Base-by-base conservation (phyloP, 2,113 vertebrate species). In the Castor canadensis region DNA sequence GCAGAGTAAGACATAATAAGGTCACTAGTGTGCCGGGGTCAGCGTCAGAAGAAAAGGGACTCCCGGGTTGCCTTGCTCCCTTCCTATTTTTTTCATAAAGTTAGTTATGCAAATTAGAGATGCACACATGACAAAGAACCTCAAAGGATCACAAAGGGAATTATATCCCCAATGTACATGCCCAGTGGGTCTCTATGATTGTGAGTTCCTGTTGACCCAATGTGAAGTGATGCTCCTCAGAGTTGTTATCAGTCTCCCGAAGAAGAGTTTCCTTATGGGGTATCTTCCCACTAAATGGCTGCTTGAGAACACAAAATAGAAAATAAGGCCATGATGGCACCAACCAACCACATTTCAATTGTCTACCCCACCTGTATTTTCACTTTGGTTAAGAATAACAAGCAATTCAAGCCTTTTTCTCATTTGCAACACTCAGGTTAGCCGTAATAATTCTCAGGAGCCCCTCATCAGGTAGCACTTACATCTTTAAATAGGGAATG, bases 161-260 rank as follows among this genome's bases (percentile, higher is more conserved):
- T 84, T 52, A 6, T 3, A 81, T 30, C n/a, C 30, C 77, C 47
- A 52, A 10, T 12, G 35, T n/a, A 8, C 26, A 56, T 77, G 20
- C n/a, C 35, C 6, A 12, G 10, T 64, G 64, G 56, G 28, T 73
- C 9, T 49, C 15, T 15, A 19, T 22, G 17, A 22, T 9, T 45
- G 16, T 20, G 9, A 77, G 69, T 45, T 1, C n/a, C 43, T 40
- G 12, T 28, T 35, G 28, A 76, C 4, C 0, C 8, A 67, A 43
- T 47, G 56, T 26, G 24, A 8, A 26, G 58, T 6, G 58, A 60
- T 20, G 4, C 0, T 15, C n/a, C 0, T 35, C 3, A 2, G 12
- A 4, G 15, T 54, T 24, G 3, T 5, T 35, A 32, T 43, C 24
- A 71, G 43, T 77, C 19, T 52, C 24, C 10, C 47, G 28, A 24